Evolutionary conservation across 2,797 vertebrate species (phyloP), one percentile per base, ranked within the genome.

Genomic region (Acrossocheilus wenchowensis): DNA sequence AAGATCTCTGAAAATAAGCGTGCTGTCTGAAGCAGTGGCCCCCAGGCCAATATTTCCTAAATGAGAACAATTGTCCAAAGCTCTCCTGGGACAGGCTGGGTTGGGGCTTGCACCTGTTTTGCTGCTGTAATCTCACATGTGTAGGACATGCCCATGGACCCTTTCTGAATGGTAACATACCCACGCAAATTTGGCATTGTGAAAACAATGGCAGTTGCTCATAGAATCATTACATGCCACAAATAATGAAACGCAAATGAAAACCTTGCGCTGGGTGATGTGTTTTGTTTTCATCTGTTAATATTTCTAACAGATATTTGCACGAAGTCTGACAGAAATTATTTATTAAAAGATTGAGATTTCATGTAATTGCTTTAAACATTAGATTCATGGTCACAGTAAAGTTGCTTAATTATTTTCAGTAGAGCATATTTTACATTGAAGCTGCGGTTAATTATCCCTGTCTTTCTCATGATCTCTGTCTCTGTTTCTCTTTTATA

Each of bases 41-140:
- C 94, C 92, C 92, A 93, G 96, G 95, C 88, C 93, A 95, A 96
- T 96, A 95, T 96, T 96, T 96, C 95, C 96, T 96, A 96, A 96
- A 96, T 94, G 95, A 94, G 94, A 96, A 96, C 95, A 95, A 96
- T 96, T 95, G 95, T 95, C 92, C 93, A 90, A 69, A 84, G 74
- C 90, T 93, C 94, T 93, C 81, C 52, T 89, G 94, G 94, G 94
- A 92, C 90, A 87, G 57, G 90, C 89, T 92, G 91, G 90, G 94
- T 93, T 92, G 57, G 68, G 75, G 93, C 90, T 91, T 94, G 94
- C 94, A 94, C 92, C 92, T 94, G 94, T 93, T 89, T 83, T 84
- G 68, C 74, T 41, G 87, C 72, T 86, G 78, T 91, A 86, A 89
- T 86, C 82, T 87, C 66, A 75, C 84, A 86, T 87, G 73, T 87